These are phyloP conservation scores for Eumeta japonica DNA, from an alignment of 1,140 invertebrate genomes.

Conservation along the genomic window DNA sequence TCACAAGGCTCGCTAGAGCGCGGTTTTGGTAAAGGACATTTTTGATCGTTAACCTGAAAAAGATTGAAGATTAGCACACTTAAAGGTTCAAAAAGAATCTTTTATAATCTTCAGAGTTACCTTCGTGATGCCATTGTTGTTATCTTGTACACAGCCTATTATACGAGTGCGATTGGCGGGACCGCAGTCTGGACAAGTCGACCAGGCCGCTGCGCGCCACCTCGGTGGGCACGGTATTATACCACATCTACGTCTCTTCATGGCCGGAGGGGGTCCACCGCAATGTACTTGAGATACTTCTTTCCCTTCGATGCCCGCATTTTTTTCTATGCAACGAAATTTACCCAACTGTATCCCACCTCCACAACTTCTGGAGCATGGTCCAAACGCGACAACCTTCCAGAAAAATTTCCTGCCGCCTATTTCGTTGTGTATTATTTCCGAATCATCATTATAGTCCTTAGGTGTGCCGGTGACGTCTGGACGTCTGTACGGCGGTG, in stretches of 20 bases:
- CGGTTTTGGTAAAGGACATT: slow-evolving; percentile 38
- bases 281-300: slow-evolving; percentile 40
- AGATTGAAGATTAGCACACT: slow-evolving; percentile 4
- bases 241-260: slow-evolving; percentile 29
- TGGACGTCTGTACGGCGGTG: slow-evolving; percentile 14
- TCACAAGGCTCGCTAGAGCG: slow-evolving; percentile 30
- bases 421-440: slow-evolving; percentile 17
- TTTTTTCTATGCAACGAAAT: slow-evolving; percentile 35
- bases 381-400: slow-evolving; percentile 74
- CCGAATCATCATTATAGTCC: slow-evolving; percentile 22
- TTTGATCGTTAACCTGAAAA: slow-evolving; percentile 39
- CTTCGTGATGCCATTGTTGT: slow-evolving; percentile 44
- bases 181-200: slow-evolving; percentile 45
- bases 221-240: slow-evolving; percentile 38
- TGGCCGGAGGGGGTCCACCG: slow-evolving; percentile 23
- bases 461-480: slow-evolving; percentile 21
- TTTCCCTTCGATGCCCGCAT: slow-evolving; percentile 15
- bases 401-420: slow-evolving; percentile 69
- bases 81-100: too few relatives aligned
- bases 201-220: slow-evolving; percentile 45
- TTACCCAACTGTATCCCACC: slow-evolving; percentile 66
- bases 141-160: slow-evolving; percentile 47
- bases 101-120: slow-evolving; percentile 14
- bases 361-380: slow-evolving; percentile 78
- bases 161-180: slow-evolving; percentile 33